These are phyloP conservation scores for Halictus quadricinctus DNA, from an alignment of 2,888 invertebrate genomes.

Conservation along the genomic window DNA sequence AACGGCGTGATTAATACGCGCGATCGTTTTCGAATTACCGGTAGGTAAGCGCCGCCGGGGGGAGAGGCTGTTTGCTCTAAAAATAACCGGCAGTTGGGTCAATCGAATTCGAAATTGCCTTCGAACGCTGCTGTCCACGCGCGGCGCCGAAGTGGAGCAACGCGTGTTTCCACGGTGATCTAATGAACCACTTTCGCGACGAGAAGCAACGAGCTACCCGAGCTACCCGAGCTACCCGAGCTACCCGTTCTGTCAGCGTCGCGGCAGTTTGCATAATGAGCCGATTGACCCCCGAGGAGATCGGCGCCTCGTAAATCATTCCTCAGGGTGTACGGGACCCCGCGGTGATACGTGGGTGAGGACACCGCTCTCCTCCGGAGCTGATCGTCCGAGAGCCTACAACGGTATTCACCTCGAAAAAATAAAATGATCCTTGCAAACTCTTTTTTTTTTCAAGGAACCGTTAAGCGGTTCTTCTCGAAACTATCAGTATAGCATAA, in stretches of 20 bases:
- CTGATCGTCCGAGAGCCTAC: neutral
- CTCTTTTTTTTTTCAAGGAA: neutral
- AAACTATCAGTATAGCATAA: neutral
- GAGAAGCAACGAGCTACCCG: slow-evolving; percentile 26
- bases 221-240: slow-evolving; percentile 23
- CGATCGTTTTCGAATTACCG: slow-evolving; percentile 31
- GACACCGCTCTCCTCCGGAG: neutral
- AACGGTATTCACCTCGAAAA: neutral
- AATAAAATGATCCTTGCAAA: neutral
- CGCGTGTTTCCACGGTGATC: slow-evolving; percentile 57
- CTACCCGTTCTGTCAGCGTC: slow-evolving; percentile 37
- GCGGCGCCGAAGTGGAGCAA: slow-evolving; percentile 53
- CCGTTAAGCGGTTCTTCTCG: neutral
- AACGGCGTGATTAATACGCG: slow-evolving; percentile 32
- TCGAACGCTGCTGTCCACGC: slow-evolving; percentile 14
- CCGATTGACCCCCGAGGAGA: slow-evolving; percentile 40
- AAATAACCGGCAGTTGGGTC: slow-evolving; percentile 19
- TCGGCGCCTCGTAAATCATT: slow-evolving; percentile 34
- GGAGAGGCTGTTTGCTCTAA: neutral
- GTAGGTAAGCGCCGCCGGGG: neutral
- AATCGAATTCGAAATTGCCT: slow-evolving; percentile 45
- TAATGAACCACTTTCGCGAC: slow-evolving; percentile 65
- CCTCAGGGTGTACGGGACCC: neutral
- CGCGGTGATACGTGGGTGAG: neutral
- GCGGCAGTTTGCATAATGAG: slow-evolving; percentile 57